phyloP scores from a whole-genome alignment of 2,797 vertebrate species.

The Moxostoma hubbsi region DNA sequence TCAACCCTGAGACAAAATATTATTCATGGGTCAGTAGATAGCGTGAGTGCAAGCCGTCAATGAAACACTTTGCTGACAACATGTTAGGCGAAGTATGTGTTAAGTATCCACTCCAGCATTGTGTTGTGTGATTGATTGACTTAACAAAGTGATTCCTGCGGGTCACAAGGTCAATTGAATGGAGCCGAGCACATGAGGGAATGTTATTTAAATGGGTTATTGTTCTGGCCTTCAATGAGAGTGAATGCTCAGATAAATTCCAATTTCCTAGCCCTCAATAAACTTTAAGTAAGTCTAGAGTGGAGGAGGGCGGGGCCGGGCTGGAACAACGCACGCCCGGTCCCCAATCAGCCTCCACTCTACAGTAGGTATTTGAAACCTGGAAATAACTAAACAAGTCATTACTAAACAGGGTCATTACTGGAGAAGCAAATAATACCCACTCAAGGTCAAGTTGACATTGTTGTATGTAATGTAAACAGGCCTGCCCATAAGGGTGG shows the following conservation, averaged over 20 bases:
- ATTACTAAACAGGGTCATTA: background rate
- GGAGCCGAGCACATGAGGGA: conserved; percentile 2
- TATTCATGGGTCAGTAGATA: conserved; percentile 46
- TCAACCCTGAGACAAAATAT: conserved; percentile 49
- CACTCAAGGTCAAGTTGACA: conserved; percentile 29
- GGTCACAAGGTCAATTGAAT: conserved; percentile 33
- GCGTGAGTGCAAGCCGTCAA: conserved; percentile 16
- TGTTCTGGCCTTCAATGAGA: conserved; percentile 23
- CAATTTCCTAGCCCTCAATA: background rate
- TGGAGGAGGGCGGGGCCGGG: no score
- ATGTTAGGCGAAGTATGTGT: conserved; percentile 39
- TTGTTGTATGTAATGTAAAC: no score
- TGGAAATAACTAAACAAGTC: background rate
- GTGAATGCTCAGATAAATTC: background rate
- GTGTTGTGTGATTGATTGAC: conserved; percentile 18
- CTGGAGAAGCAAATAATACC: conserved; percentile 17
- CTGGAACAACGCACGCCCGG: no score
- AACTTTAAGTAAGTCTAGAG: background rate
- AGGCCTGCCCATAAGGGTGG: no score
- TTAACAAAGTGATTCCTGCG: conserved; percentile 37
- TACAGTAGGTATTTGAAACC: background rate
- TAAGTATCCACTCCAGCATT: conserved; percentile 39
- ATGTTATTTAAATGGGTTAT: conserved; percentile 12
- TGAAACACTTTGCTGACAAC: conserved; percentile 28
- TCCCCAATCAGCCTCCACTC: no score